Evolutionary conservation across 2,113 vertebrate genomes (phyloP).

Genomic region (Phyllopteryx taeniolatus): DNA sequence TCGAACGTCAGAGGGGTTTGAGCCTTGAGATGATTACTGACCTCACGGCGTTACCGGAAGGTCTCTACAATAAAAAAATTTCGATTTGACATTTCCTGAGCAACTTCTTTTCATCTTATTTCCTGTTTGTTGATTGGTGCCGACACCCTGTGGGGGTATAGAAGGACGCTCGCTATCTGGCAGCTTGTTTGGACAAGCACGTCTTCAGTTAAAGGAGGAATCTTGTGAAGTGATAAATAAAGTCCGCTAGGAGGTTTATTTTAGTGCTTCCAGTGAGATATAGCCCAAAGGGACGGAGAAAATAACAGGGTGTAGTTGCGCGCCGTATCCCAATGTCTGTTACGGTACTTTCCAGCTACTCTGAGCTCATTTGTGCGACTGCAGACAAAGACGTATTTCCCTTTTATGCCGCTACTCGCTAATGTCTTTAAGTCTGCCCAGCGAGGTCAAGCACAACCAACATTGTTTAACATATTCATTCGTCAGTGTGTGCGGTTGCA

Average conservation of each 20-base stretch:
- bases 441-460: conserved; percentile 32
- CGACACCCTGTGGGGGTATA: conserved; percentile 12
- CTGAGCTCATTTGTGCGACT: conserved; percentile 31
- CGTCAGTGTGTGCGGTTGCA: conserved; percentile 37
- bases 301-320: background rate
- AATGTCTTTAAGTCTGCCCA: conserved; percentile 50
- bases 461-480: conserved; percentile 54
- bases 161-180: conserved; percentile 4
- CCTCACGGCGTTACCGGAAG: conserved; percentile 21
- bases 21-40: background rate
- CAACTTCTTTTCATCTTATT: conserved; percentile 44
- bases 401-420: conserved; percentile 42
- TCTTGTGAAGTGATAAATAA: conserved; percentile 38
- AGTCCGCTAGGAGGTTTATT: conserved; percentile 19
- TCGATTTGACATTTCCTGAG: conserved; percentile 7
- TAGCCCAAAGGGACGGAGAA: conserved; percentile 1
- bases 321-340: conserved; percentile 20
- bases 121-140: conserved; percentile 25
- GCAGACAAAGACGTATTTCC: conserved; percentile 44
- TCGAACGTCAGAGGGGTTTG: background rate
- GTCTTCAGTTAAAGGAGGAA: conserved; percentile 32
- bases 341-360: conserved; percentile 25
- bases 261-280: conserved; percentile 14
- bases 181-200: conserved; percentile 30
- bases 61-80: conserved; percentile 22